Percentiles rank a stretch among this genome's conserved stretches.
Conservation (phyloP, 2,113 vertebrate species). For the Percopsis transmontana region DNA sequence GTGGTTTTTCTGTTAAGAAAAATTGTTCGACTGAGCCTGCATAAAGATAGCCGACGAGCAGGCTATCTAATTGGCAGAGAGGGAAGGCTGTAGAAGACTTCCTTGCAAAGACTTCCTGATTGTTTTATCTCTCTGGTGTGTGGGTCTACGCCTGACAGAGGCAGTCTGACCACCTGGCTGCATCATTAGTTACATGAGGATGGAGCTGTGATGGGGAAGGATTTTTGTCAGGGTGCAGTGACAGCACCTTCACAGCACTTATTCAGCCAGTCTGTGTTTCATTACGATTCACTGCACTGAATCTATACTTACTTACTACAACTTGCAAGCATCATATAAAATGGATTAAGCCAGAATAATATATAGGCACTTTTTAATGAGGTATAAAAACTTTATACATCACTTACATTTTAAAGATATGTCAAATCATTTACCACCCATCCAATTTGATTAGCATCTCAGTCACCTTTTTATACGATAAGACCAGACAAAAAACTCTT, state of each 20-base stretch:
- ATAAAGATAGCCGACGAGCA: neutral
- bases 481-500: too few species aligned
- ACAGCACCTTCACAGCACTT: conserved; percentile 20
- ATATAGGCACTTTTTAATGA: neutral
- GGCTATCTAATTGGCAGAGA: conserved; percentile 28
- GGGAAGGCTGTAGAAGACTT: conserved; percentile 14
- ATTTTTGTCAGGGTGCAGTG: conserved; percentile 40
- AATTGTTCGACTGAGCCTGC: neutral
- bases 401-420: neutral
- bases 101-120: neutral
- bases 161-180: conserved; percentile 26
- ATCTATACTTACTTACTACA: conserved; percentile 5
- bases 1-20: conserved; percentile 6
- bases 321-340: neutral
- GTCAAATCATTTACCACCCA: neutral
- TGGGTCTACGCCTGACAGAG: conserved; percentile 12
- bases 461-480: neutral
- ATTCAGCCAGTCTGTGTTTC: conserved; percentile 17
- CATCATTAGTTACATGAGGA: conserved; percentile 64
- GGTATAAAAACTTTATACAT: neutral
- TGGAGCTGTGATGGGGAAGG: conserved; percentile 32
- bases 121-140: conserved; percentile 22
- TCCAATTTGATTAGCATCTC: neutral
- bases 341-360: neutral
- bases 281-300: conserved; percentile 17